Evolutionary conservation across 2,113 vertebrate genomes (phyloP).

Genomic region (Aleadryas rufinucha): DNA sequence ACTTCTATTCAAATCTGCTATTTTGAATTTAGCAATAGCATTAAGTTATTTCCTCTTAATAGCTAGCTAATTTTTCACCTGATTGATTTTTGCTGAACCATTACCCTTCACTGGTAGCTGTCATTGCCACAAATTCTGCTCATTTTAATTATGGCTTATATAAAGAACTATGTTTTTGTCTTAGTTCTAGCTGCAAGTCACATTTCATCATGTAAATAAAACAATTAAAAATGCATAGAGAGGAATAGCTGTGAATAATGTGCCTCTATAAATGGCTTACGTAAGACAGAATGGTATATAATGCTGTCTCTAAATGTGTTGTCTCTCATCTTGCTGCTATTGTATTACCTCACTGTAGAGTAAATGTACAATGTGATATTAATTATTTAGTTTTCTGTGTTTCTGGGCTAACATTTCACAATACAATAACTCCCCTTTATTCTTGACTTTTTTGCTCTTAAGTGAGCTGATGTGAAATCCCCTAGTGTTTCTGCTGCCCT

Average conservation of each 20-base stretch:
- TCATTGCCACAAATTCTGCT: neutral
- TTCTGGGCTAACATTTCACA: neutral
- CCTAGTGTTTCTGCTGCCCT: neutral
- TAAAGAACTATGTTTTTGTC: neutral
- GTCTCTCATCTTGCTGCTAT: neutral
- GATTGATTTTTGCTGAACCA: constrained; percentile 28
- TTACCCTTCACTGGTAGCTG: neutral
- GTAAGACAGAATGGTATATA: neutral
- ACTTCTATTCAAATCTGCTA: neutral
- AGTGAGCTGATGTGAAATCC: neutral
- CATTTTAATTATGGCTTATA: constrained; percentile 38
- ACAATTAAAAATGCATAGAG: constrained; percentile 30
- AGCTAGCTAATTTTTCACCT: constrained; percentile 39
- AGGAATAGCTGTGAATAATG: neutral
- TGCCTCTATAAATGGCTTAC: neutral
- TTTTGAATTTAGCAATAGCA: neutral
- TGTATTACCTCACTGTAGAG: neutral
- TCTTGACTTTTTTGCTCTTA: neutral
- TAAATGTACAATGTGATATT: neutral
- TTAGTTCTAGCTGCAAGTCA: neutral
- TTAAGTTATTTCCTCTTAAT: constrained; percentile 5
- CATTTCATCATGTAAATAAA: constrained; percentile 30
- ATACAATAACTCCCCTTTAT: neutral
- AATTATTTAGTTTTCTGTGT: neutral
- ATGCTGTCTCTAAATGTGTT: neutral